Conservation (phyloP, 2,113 vertebrate genomes). For the Neofelis nebulosa region DNA sequence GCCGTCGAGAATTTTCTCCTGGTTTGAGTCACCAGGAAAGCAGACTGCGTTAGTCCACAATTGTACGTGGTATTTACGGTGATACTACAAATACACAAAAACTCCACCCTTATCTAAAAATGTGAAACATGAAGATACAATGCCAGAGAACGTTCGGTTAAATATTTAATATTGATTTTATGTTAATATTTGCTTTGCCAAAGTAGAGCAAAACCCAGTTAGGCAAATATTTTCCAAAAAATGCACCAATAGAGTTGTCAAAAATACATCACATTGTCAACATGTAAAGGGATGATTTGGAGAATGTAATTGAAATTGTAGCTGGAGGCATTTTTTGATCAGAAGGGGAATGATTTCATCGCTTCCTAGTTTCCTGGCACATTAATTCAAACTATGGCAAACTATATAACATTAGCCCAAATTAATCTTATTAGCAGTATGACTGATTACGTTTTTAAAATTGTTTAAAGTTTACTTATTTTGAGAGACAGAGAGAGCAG, state of each 20-base stretch:
- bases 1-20: background rate
- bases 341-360: background rate
- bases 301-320: background rate
- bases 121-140: background rate
- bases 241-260: background rate
- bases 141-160: background rate
- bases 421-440: background rate
- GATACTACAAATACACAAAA: background rate
- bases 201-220: background rate
- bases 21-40: background rate
- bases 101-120: background rate
- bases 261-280: background rate
- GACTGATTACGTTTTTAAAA: background rate
- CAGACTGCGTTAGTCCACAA: background rate
- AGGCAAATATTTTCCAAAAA: background rate
- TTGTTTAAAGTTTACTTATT: too few relatives aligned
- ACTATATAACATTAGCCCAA: background rate
- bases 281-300: background rate
- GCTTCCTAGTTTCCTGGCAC: background rate
- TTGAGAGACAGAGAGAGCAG: too few relatives aligned
- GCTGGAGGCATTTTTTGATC: background rate
- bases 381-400: background rate
- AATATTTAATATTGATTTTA: background rate
- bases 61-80: background rate
- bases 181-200: background rate